phyloP scores from a whole-genome alignment of 1,140 invertebrate genomes.

The Saxidomus purpurata region DNA sequence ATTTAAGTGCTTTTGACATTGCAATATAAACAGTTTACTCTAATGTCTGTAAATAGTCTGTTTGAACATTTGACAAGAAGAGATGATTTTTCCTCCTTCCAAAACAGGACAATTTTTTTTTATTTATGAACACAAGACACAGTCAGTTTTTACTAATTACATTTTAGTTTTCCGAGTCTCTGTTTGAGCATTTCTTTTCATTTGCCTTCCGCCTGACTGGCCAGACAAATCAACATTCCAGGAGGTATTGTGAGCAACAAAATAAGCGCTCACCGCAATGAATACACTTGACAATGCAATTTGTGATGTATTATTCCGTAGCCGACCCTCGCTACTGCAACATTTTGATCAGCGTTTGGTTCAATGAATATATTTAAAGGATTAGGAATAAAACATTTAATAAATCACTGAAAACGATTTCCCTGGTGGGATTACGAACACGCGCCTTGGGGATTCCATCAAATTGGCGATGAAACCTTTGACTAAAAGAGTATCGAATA shows the following conservation, averaged over 20 bases:
- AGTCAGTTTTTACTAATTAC: not conserved
- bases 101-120: not conserved
- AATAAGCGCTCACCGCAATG: conserved; percentile 29
- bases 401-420: conserved; percentile 58
- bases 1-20: too few species aligned
- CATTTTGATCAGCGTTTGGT: conserved; percentile 61
- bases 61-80: too few species aligned
- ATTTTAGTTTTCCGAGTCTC: not conserved
- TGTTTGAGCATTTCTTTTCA: not conserved
- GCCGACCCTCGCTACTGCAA: conserved; percentile 47
- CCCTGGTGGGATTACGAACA: conserved; percentile 40
- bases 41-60: too few species aligned
- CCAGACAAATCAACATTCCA: conserved; percentile 21
- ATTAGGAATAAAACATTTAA: conserved; percentile 65
- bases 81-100: not conserved
- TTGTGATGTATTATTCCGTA: conserved; percentile 45
- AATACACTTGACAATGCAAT: conserved; percentile 42
- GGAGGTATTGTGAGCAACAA: conserved; percentile 14
- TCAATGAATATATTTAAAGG: conserved; percentile 64
- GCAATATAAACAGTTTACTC: too few species aligned
- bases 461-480: conserved; percentile 48
- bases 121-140: not conserved
- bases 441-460: conserved; percentile 45
- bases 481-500: conserved; percentile 9
- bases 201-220: not conserved